Percentiles rank a stretch among this genome's conserved stretches.
Evolutionary conservation across 2,113 vertebrate genomes (phyloP).

Genomic region (Phrynosoma blainvillii): DNA sequence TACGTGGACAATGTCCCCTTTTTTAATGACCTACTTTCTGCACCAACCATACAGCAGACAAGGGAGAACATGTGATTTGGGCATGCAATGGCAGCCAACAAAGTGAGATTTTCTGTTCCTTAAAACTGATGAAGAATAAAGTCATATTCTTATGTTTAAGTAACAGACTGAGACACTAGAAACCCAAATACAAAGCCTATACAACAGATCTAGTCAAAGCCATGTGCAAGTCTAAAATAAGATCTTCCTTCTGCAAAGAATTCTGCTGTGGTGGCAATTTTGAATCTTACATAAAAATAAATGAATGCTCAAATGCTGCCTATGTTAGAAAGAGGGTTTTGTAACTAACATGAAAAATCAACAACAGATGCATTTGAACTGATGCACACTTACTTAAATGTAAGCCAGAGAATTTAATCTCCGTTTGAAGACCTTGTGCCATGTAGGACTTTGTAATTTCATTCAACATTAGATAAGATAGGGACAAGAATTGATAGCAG

Average conservation of each 20-base stretch:
- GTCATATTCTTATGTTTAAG: background rate
- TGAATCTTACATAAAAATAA: background rate
- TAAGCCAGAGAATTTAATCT: background rate
- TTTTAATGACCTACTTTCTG: slow-evolving; percentile 30
- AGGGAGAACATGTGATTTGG: background rate
- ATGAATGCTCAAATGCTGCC: background rate
- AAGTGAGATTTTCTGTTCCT: slow-evolving; percentile 21
- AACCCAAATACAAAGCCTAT: background rate
- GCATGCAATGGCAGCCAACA: background rate
- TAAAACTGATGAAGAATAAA: background rate
- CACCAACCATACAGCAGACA: background rate
- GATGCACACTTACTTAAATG: background rate
- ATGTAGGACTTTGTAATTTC: background rate
- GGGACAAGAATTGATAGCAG: background rate
- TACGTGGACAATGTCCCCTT: slow-evolving; percentile 7
- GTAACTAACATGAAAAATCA: background rate
- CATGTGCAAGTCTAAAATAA: background rate
- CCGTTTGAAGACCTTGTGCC: background rate
- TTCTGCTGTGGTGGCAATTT: background rate
- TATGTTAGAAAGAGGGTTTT: background rate
- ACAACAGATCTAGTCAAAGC: background rate
- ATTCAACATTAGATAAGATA: background rate
- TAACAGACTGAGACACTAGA: background rate
- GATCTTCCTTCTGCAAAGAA: background rate
- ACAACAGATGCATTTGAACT: background rate